Evolutionary conservation across 2,113 vertebrate species (phyloP).

Genomic region (Ploceus nigricollis): DNA sequence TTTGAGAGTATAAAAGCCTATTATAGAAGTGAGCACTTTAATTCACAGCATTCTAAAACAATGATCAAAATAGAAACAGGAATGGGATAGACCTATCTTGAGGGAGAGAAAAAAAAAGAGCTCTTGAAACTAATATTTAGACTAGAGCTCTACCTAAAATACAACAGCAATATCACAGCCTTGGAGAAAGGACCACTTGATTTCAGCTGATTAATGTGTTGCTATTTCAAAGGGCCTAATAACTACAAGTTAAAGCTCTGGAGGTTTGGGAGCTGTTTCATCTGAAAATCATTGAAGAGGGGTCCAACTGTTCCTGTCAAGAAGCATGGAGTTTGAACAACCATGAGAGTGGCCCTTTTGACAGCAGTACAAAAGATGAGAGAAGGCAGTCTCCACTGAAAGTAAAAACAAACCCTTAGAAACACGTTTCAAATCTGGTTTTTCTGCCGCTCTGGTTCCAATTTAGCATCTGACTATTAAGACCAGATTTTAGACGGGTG

Average conservation of each 20-base stretch:
- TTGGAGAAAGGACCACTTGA: conserved; percentile 27
- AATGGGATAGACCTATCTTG: not conserved
- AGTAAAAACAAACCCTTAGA: conserved; percentile 60
- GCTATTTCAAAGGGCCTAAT: conserved; percentile 55
- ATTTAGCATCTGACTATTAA: conserved; percentile 57
- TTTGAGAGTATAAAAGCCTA: not conserved
- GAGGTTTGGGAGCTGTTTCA: conserved; percentile 36
- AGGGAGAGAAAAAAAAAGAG: not conserved
- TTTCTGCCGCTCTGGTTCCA: conserved; percentile 52
- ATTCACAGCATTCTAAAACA: conserved; percentile 20
- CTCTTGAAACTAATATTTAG: conserved; percentile 30
- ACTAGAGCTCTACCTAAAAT: not conserved
- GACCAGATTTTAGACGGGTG: conserved; percentile 50
- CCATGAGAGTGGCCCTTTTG: conserved; percentile 44
- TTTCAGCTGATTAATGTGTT: conserved; percentile 61
- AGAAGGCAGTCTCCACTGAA: conserved; percentile 54
- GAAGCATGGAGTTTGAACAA: conserved; percentile 64
- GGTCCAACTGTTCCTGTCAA: conserved; percentile 58
- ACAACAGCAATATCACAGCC: conserved; percentile 4
- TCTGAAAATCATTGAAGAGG: conserved; percentile 57
- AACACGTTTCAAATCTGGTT: conserved; percentile 46
- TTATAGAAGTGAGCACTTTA: not conserved
- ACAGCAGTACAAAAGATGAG: conserved; percentile 59
- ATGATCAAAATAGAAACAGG: not conserved
- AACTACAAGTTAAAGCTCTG: conserved; percentile 51